Conservation (phyloP, 2,797 vertebrate genomes). For the Cuniculus paca region DNA sequence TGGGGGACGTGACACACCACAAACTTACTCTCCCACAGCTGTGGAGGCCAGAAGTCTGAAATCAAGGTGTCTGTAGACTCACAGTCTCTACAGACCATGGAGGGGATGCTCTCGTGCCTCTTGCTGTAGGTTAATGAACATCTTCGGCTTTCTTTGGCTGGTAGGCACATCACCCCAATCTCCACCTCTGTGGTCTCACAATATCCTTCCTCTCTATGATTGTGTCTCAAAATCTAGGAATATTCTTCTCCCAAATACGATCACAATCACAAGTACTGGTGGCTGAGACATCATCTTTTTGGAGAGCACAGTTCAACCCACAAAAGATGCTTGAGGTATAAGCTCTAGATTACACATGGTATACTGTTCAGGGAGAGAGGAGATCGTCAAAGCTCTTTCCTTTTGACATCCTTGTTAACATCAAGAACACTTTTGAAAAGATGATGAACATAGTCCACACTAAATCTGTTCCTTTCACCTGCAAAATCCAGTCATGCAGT, state of each 20-base stretch:
- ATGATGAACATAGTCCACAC: neutral
- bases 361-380: neutral
- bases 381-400: neutral
- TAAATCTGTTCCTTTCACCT: neutral
- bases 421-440: neutral
- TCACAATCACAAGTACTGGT: neutral
- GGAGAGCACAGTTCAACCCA: neutral
- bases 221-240: neutral
- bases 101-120: neutral
- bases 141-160: neutral
- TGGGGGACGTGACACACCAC: neutral
- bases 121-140: neutral
- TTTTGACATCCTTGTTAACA: too few species aligned
- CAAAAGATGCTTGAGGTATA: neutral
- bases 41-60: too few species aligned
- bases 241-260: neutral
- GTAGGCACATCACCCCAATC: neutral
- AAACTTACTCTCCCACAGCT: neutral
- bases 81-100: rapidly evolving
- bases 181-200: too few species aligned
- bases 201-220: neutral
- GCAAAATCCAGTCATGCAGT: neutral
- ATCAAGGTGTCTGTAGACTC: neutral
- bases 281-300: neutral
- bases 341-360: too few species aligned